Conservation (phyloP, 2,797 vertebrate species). For the Acridotheres tristis region DNA sequence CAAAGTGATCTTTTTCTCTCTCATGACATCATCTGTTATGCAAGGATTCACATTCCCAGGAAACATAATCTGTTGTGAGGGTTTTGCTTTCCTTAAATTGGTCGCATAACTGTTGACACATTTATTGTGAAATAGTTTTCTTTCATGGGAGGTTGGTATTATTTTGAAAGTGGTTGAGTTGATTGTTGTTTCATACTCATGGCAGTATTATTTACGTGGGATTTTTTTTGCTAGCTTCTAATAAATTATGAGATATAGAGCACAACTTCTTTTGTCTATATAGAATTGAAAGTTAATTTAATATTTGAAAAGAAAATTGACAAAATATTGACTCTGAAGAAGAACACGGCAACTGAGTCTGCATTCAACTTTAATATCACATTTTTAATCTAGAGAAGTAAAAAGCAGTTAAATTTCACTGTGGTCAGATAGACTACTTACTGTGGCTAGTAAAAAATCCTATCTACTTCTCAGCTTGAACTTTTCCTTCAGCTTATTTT, state of each 20-base stretch:
- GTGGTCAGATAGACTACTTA: neutral
- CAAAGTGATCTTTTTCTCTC: neutral
- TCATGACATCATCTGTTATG: neutral
- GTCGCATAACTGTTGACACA: neutral
- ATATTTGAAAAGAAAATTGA: conserved; percentile 30
- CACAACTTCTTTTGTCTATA: neutral
- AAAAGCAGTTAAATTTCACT: conserved; percentile 15
- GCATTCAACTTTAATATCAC: neutral
- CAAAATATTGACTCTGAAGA: neutral
- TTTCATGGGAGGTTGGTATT: neutral
- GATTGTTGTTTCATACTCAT: neutral
- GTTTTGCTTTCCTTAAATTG: neutral
- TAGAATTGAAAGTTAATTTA: conserved; percentile 1
- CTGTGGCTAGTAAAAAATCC: conserved; percentile 20
- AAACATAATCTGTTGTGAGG: neutral
- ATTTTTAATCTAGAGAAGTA: conserved; percentile 23
- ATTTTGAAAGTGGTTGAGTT: neutral
- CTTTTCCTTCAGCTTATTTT: conserved; percentile 30
- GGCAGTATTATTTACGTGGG: neutral
- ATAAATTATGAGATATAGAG: neutral
- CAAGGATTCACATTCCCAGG: neutral
- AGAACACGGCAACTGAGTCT: neutral
- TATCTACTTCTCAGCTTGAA: conserved; percentile 39
- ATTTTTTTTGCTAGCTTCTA: neutral
- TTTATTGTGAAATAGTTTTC: neutral